phyloP scores from a whole-genome alignment of 2,888 invertebrate species.

The Thecophora atra region DNA sequence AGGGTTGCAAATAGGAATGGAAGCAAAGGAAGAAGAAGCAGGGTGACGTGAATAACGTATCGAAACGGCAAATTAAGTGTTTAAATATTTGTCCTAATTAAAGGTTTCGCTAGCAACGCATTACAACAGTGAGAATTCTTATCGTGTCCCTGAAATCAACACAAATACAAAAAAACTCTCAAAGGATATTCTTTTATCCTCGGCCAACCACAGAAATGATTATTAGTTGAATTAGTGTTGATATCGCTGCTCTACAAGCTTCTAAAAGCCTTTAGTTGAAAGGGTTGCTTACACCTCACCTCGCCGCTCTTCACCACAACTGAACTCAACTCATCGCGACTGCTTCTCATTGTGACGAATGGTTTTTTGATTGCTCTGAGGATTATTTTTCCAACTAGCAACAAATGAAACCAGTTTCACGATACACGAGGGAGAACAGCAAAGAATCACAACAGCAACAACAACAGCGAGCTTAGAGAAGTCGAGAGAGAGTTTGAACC shows the following conservation, averaged over 20 bases:
- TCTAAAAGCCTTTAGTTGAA: conserved; percentile 23
- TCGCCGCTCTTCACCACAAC: not conserved
- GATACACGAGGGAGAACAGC: not conserved
- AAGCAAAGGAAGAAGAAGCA: not conserved
- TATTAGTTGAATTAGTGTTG: conserved; percentile 43
- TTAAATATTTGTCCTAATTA: conserved; percentile 17
- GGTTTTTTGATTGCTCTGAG: conserved; percentile 40
- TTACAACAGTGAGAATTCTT: not conserved
- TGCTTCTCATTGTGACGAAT: conserved; percentile 35
- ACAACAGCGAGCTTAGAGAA: not conserved
- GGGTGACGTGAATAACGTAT: not conserved
- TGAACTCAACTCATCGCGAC: not conserved
- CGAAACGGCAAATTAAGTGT: not conserved
- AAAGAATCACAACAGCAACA: conserved; percentile 1
- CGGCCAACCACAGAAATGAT: conserved; percentile 48
- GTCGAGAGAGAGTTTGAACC: not conserved
- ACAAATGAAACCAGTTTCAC: conserved; percentile 37
- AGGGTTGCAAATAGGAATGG: not conserved
- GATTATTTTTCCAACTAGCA: conserved; percentile 45
- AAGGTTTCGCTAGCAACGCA: not conserved
- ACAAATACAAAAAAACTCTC: conserved; percentile 14
- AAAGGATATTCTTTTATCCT: conserved; percentile 39
- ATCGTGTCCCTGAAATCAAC: not conserved
- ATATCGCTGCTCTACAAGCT: not conserved
- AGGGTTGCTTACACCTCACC: conserved; percentile 9